phyloP scores from a whole-genome alignment of 2,888 invertebrate genomes.

The Clusia tigrina region DNA sequence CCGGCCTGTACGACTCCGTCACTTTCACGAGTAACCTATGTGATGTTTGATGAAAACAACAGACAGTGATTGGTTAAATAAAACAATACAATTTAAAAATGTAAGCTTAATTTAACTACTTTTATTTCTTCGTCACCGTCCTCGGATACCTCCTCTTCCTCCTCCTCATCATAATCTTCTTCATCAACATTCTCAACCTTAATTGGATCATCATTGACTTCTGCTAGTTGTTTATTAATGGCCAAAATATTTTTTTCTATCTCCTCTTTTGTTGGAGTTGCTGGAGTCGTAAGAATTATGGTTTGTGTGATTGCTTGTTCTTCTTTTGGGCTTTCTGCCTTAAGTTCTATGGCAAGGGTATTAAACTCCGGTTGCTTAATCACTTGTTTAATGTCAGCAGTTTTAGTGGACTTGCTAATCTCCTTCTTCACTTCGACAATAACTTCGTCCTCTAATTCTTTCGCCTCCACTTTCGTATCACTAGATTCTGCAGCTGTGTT shows the following conservation, averaged over 20 bases:
- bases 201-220: background rate
- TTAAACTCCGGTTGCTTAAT: background rate
- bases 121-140: conserved; percentile 11
- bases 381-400: background rate
- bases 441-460: conserved; percentile 6
- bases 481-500: background rate
- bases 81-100: background rate
- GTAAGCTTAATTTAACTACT: background rate
- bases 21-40: no score
- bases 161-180: conserved; percentile 15
- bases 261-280: background rate
- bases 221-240: background rate
- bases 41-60: no score
- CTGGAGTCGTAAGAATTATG: background rate
- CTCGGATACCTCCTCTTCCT: conserved; percentile 24
- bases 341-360: background rate
- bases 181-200: conserved; percentile 17
- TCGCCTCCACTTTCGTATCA: background rate
- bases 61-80: no score
- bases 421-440: background rate
- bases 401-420: conserved; percentile 9
- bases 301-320: background rate
- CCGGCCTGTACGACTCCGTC: no score
- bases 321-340: conserved; percentile 6
- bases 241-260: background rate